Base-by-base conservation (phyloP, 2,888 invertebrate species). In the Dynastes maya region DNA sequence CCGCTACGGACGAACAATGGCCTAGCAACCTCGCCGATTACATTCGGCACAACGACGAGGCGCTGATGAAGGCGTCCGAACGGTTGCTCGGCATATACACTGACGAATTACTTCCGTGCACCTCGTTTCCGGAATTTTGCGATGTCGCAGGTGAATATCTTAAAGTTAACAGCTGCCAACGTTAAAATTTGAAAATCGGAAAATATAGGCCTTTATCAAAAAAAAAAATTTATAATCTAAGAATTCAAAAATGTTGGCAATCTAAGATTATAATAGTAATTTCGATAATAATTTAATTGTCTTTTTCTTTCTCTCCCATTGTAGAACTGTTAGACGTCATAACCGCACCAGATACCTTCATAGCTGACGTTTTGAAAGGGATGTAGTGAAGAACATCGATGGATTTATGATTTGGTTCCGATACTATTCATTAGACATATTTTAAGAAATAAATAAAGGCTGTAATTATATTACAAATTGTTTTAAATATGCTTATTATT, bases 21-120 rank as follows among this genome's bases (percentile, higher is more conserved):
- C 94, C 98, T 37, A 92, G 94, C 65, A 93, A 94, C 80, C 90
- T 98, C 77, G 98, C 98, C 27, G 97, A 98, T 88, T 97, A 95
- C 88, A 96, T 98, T 85, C 94, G 98, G 1, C 95, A 97, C 88
- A 97, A 97, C 89, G 98, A 99, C 90, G 97, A 97, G 87, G 92
- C 92, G 4, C 92, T 98, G 90, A 90, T 97, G 29, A 98, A 98
- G 88, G 93, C 95, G 13, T 96, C 97, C 11, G 97, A 97, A 87
- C 92, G 92, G 80, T 92, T 98, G 79, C 92, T 98, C 81, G 91
- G 92, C 37, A 91, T 92, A 0, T 95, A 97, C 84, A 95, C 96
- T 61, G 96, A 97, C 84, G 97, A 98, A 88, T 91, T 97, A 85
- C 90, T 98, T 84, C 96, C 97, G 9, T 97, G 97, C 90, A 92